Conservation (phyloP, 1,140 invertebrate genomes). For the Rhyzopertha dominica region DNA sequence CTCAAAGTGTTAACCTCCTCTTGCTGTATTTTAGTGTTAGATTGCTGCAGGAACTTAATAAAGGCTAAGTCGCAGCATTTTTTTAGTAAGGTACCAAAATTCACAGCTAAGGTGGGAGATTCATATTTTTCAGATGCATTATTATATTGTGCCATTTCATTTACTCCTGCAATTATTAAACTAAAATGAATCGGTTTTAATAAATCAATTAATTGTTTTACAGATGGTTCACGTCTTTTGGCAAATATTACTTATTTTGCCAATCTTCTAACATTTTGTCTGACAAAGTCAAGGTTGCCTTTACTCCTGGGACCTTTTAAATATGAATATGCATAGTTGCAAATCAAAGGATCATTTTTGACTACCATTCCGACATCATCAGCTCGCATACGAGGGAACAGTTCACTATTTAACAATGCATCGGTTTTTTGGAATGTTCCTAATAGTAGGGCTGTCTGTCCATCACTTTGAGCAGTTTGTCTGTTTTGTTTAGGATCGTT, state of each 20-base stretch:
- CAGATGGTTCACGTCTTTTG: neutral
- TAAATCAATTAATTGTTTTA: conserved; percentile 3
- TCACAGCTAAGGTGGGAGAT: conserved; percentile 8
- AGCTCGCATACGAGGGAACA: conserved; percentile 13
- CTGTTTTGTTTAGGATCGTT: neutral
- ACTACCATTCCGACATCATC: conserved; percentile 4
- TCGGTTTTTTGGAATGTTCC: conserved; percentile 9
- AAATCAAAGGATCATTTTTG: conserved; percentile 12
- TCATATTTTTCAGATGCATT: conserved; percentile 4
- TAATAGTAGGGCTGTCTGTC: conserved; percentile 6
- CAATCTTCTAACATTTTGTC: conserved; percentile 12
- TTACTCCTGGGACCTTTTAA: conserved; percentile 11
- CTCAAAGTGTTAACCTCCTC: conserved; percentile 10
- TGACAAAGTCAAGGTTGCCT: conserved; percentile 11
- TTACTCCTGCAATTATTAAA: conserved; percentile 3
- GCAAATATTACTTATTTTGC: conserved; percentile 4
- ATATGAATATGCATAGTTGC: conserved; percentile 11
- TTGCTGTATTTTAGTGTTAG: neutral
- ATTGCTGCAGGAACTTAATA: conserved; percentile 5
- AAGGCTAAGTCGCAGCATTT: conserved; percentile 13
- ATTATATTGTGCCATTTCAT: conserved; percentile 12
- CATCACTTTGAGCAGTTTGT: conserved; percentile 11
- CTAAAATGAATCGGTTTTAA: no score
- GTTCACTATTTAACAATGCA: conserved; percentile 8
- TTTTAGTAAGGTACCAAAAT: conserved; percentile 12